Evolutionary conservation across 2,113 vertebrate genomes (phyloP).

Genomic region (Bufo bufo): DNA sequence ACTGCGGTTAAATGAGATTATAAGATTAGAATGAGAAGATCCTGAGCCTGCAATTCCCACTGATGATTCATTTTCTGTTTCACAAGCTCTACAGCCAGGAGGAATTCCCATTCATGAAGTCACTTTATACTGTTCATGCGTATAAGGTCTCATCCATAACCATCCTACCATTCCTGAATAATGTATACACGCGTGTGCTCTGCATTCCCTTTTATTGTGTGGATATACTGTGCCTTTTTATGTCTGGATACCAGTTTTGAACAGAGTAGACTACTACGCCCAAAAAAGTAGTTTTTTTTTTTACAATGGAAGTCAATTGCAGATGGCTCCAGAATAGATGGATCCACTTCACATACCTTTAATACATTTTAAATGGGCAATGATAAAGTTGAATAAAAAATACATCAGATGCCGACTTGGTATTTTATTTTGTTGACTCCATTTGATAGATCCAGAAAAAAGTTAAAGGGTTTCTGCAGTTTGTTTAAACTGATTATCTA

Average conservation of each 20-base stretch:
- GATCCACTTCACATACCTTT: too few species aligned
- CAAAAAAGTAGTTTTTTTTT: neutral
- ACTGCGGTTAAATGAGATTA: conserved; percentile 33
- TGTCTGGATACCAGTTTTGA: neutral
- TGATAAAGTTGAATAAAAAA: neutral
- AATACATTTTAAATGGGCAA: neutral
- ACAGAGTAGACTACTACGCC: neutral
- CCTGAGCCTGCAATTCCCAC: conserved; percentile 19
- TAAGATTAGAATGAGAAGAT: conserved; percentile 7
- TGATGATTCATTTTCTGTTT: conserved; percentile 20
- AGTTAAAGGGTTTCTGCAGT: too few species aligned
- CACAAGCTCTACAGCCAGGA: neutral
- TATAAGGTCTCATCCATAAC: too few species aligned
- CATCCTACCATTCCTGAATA: too few species aligned
- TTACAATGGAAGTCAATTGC: neutral
- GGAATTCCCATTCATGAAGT: neutral
- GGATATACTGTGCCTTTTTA: neutral
- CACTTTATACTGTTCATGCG: neutral
- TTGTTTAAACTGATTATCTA: too few species aligned
- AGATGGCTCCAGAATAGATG: neutral
- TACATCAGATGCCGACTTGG: too few species aligned
- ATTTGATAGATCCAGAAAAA: too few species aligned
- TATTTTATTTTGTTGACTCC: too few species aligned
- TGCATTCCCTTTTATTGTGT: too few species aligned
- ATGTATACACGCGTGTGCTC: too few species aligned